phyloP scores from a whole-genome alignment of 2,113 vertebrate species.

The Misgurnus anguillicaudatus region DNA sequence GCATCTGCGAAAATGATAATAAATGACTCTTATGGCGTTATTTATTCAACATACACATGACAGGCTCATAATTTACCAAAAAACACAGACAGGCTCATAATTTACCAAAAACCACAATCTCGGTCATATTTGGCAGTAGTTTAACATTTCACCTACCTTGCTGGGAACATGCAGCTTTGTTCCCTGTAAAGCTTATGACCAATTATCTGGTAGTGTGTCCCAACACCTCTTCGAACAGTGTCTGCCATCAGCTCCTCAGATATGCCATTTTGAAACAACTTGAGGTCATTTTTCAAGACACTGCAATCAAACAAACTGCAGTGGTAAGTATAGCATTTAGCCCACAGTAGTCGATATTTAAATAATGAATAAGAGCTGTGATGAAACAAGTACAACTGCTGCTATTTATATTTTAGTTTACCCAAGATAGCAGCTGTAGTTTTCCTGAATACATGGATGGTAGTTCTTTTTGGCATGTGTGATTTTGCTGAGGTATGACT shows the following conservation, averaged over 20 bases:
- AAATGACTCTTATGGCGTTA: neutral
- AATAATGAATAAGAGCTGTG: neutral
- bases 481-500: slow-evolving; percentile 57
- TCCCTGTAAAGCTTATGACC: slow-evolving; percentile 88
- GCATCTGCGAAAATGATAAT: slow-evolving; percentile 74
- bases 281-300: slow-evolving; percentile 83
- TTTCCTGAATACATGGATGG: slow-evolving; percentile 77
- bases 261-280: slow-evolving; percentile 82
- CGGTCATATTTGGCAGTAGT: neutral
- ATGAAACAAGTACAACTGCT: neutral
- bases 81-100: neutral
- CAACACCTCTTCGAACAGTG: slow-evolving; percentile 81
- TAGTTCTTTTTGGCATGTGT: slow-evolving; percentile 72
- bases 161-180: slow-evolving; percentile 93
- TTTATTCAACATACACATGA: neutral
- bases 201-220: slow-evolving; percentile 95
- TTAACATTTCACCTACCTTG: slow-evolving; percentile 78
- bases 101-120: neutral
- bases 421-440: slow-evolving; percentile 89
- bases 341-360: neutral
- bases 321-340: neutral
- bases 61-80: neutral
- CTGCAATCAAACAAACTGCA: slow-evolving; percentile 65
- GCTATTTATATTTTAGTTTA: slow-evolving; percentile 59
- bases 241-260: slow-evolving; percentile 80